A percentile compares a stretch with the other conserved stretches of the same genome.
These are phyloP conservation scores for Orientallactaga bullata DNA, from an alignment of 2,113 vertebrate species.

Conservation along the genomic window DNA sequence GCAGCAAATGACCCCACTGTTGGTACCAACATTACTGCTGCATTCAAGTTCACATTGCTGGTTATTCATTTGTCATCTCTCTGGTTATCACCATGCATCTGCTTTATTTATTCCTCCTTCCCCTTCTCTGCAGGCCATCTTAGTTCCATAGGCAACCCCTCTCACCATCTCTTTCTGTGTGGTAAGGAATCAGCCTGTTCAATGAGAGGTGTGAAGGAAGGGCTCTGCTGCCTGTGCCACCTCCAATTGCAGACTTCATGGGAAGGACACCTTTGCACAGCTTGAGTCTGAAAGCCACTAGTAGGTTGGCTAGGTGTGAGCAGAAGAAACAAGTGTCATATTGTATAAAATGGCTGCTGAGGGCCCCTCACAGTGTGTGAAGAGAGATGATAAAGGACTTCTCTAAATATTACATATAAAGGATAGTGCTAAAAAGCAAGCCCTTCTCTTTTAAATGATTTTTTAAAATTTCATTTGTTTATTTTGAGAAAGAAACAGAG, in stretches of 20 bases:
- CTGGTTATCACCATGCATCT: neutral
- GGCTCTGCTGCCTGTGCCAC: neutral
- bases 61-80: constrained; percentile 2
- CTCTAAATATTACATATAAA: neutral
- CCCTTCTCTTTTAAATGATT: neutral
- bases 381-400: neutral
- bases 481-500: too few species aligned
- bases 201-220: neutral
- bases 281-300: neutral
- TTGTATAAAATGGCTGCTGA: neutral
- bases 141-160: neutral
- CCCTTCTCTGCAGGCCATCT: neutral
- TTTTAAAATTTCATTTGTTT: too few species aligned
- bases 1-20: too few species aligned
- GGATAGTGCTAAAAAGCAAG: neutral
- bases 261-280: neutral
- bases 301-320: neutral
- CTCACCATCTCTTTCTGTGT: neutral
- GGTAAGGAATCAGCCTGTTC: neutral
- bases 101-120: neutral
- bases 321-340: neutral
- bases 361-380: neutral
- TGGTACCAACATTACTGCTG: too few species aligned
- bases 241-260: neutral
- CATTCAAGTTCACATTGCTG: too few species aligned